Conservation (phyloP, 2,113 vertebrate species). For the Albula goreensis region DNA sequence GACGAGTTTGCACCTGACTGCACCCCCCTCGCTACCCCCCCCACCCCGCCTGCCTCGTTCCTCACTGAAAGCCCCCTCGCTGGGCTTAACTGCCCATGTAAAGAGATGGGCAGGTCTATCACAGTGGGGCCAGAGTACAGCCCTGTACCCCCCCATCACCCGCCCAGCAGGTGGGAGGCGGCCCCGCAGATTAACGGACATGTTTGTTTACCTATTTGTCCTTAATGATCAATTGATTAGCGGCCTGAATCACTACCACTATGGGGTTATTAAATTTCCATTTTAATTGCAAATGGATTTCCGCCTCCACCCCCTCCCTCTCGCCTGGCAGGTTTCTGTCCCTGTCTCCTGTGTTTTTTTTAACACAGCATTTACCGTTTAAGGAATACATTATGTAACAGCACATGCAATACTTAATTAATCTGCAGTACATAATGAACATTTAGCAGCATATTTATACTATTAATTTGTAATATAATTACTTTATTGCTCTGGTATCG, state of each 20-base stretch:
- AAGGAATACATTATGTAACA: neutral
- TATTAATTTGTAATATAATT: neutral
- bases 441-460: neutral
- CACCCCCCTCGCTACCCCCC: slow-evolving; percentile 37
- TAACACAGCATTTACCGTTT: neutral
- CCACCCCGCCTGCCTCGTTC: slow-evolving; percentile 24
- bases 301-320: slow-evolving; percentile 44
- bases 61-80: slow-evolving; percentile 80
- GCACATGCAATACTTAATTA: neutral
- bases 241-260: slow-evolving; percentile 77
- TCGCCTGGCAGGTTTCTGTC: neutral
- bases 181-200: slow-evolving; percentile 68
- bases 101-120: slow-evolving; percentile 82
- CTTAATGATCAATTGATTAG: slow-evolving; percentile 81
- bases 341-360: slow-evolving; percentile 7
- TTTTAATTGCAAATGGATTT: slow-evolving; percentile 78
- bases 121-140: slow-evolving; percentile 63
- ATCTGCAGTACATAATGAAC: neutral
- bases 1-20: slow-evolving; percentile 38
- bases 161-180: slow-evolving; percentile 60
- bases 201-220: slow-evolving; percentile 82
- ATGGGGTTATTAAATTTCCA: slow-evolving; percentile 75
- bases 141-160: slow-evolving; percentile 44
- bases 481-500: neutral
- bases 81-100: slow-evolving; percentile 88